These are phyloP conservation scores for Tenthredo scrophulariae DNA, from an alignment of 2,888 invertebrate species.

Conservation along the genomic window DNA sequence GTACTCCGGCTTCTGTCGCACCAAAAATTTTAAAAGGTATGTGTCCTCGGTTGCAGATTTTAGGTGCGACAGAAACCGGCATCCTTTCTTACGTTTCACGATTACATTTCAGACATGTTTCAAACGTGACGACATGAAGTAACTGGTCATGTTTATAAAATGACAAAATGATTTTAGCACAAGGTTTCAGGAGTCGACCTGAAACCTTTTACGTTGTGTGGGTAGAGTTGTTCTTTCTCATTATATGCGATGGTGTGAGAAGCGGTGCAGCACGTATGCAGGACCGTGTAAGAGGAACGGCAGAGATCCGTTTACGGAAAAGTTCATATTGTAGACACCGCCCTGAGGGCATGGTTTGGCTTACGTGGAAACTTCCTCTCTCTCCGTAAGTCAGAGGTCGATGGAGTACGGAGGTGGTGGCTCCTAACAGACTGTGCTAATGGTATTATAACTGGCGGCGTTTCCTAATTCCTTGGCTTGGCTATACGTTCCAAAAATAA, in stretches of 20 bases:
- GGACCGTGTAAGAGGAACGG: neutral
- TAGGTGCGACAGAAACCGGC: too few species aligned
- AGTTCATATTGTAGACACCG: neutral
- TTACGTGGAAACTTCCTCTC: constrained; percentile 14
- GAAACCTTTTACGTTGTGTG: too few species aligned
- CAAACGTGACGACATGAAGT: too few species aligned
- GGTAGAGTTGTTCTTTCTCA: neutral
- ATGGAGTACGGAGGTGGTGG: constrained; percentile 3
- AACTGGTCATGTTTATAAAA: too few species aligned
- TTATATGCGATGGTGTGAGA: neutral
- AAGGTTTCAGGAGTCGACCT: too few species aligned
- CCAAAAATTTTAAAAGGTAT: too few species aligned
- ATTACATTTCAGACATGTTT: too few species aligned
- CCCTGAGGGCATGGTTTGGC: neutral
- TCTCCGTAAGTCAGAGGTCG: constrained; percentile 2
- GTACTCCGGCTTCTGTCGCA: too few species aligned
- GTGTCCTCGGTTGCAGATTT: too few species aligned
- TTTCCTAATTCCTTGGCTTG: constrained; percentile 7
- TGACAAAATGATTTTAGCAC: too few species aligned
- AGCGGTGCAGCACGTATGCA: neutral
- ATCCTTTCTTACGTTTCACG: too few species aligned
- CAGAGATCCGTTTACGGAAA: neutral
- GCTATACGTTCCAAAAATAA: neutral
- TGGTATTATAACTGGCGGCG: constrained; percentile 32
- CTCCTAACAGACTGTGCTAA: constrained; percentile 25